Evolutionary conservation across 2,888 invertebrate genomes (phyloP).

Genomic region (Aporophyla nigra): DNA sequence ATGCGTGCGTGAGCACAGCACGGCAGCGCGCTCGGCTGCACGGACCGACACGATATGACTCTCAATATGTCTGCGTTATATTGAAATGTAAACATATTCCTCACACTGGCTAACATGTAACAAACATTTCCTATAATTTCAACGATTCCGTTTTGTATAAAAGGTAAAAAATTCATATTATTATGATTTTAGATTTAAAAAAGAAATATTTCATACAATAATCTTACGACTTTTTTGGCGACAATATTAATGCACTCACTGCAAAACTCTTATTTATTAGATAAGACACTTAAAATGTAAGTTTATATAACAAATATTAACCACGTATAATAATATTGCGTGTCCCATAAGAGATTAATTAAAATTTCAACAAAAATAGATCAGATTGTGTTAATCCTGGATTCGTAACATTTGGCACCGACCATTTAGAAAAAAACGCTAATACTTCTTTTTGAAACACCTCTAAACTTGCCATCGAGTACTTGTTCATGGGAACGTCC

Average conservation of each 20-base stretch:
- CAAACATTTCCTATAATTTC: conserved; percentile 1
- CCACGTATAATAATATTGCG: conserved; percentile 37
- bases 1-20: conserved; percentile 3
- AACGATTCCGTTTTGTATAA: conserved; percentile 43
- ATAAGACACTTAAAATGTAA: conserved; percentile 27
- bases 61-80: conserved; percentile 79
- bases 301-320: conserved; percentile 30
- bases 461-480: neutral
- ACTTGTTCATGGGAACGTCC: conserved; percentile 13
- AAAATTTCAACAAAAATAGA: conserved; percentile 32
- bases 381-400: conserved; percentile 17
- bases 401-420: conserved; percentile 58
- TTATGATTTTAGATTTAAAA: conserved; percentile 34
- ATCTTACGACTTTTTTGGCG: conserved; percentile 39
- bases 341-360: conserved; percentile 19
- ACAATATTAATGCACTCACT: conserved; percentile 27
- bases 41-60: conserved; percentile 79
- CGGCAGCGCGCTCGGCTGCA: conserved; percentile 38
- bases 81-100: conserved; percentile 66
- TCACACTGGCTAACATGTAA: conserved; percentile 16
- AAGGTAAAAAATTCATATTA: conserved; percentile 54
- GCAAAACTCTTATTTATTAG: conserved; percentile 31
- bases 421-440: conserved; percentile 8
- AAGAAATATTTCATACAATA: conserved; percentile 29
- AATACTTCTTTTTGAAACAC: neutral